Evolutionary conservation across 2,888 invertebrate species (phyloP), one percentile per base, ranked within the genome.

Genomic region (Unio delphinus): DNA sequence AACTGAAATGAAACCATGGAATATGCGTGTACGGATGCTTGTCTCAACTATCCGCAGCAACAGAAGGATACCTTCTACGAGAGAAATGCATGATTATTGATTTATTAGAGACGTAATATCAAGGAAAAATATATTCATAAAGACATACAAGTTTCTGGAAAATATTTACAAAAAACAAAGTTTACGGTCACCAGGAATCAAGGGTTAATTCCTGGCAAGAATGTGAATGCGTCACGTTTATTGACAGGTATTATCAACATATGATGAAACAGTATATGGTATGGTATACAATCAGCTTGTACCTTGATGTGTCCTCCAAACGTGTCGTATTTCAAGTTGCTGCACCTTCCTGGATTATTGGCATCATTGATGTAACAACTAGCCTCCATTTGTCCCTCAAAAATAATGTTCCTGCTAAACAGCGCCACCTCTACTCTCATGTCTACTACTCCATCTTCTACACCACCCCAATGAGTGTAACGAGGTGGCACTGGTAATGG

Each of bases 271-370:
- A 3, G 8, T 45, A 11, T 15, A 23, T 23, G 23, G 23, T 23
- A n/a, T 58, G 34, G 45, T 55, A 15, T 23, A 45, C 18, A 55
- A 5, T 55, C n/a, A 18, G 28, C 60, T 20, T 58, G 1, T 73
- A 84, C 85, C 78, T 77, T 83, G 11, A 80, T 70, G 26, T 83
- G 83, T 17, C 83, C 85, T 1, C 85, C 85, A 68, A 80, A 84
- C 5, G 83, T 83, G 66, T 84, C 83, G 28, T 70, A 56, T 11
- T 66, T 58, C 30, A 74, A 78, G 55, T 69, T 72, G 17, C 70
- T 55, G 55, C 67, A 80, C 15, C 65, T 62, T 4, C 74, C 59
- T 57, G 79, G 79, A 72, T 79, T 78, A 15, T 72, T 70, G 64
- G 80, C 80, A 20, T 61, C 59, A 11, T 61, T 4, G 4, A 73